Conservation (phyloP, 2,888 invertebrate genomes). For the Amphipyra tragopoginis region DNA sequence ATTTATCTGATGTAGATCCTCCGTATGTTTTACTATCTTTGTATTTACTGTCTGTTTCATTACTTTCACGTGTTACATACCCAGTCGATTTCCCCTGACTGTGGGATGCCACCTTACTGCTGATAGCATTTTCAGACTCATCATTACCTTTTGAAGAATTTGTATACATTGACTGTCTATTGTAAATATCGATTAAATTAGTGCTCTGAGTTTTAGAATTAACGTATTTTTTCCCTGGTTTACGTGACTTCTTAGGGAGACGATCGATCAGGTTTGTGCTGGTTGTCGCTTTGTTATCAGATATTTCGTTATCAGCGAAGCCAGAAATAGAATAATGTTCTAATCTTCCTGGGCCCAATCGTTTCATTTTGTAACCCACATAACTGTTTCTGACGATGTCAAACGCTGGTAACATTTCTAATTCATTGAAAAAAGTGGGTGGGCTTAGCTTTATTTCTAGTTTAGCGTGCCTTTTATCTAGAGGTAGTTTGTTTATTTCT, state of each 20-base stretch:
- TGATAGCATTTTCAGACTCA: slow-evolving; percentile 41
- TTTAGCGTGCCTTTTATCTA: slow-evolving; percentile 32
- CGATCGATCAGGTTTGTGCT: slow-evolving; percentile 5
- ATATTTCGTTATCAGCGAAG: slow-evolving; percentile 47
- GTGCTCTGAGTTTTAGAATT: slow-evolving; percentile 37
- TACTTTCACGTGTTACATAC: slow-evolving; percentile 44
- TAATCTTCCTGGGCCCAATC: slow-evolving; percentile 67
- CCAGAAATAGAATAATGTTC: slow-evolving; percentile 74
- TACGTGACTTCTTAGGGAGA: slow-evolving; percentile 21
- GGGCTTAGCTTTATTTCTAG: slow-evolving; percentile 48
- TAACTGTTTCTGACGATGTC: slow-evolving; percentile 71
- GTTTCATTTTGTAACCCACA: slow-evolving; percentile 74
- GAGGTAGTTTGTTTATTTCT: slow-evolving; percentile 23
- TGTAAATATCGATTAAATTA: slow-evolving; percentile 73
- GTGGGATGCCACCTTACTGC: slow-evolving; percentile 19
- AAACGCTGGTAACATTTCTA: slow-evolving; percentile 73
- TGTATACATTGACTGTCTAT: slow-evolving; percentile 62
- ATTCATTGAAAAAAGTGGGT: slow-evolving; percentile 64
- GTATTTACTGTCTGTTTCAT: slow-evolving; percentile 44
- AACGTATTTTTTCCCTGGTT: slow-evolving; percentile 19
- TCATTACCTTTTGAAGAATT: slow-evolving; percentile 64
- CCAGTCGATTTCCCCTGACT: slow-evolving; percentile 50
- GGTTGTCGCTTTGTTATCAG: slow-evolving; percentile 25
- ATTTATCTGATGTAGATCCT: slow-evolving; percentile 57
- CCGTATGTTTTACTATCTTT: slow-evolving; percentile 45